phyloP scores from a whole-genome alignment of 2,797 vertebrate genomes.

The Molossus alvarezi region DNA sequence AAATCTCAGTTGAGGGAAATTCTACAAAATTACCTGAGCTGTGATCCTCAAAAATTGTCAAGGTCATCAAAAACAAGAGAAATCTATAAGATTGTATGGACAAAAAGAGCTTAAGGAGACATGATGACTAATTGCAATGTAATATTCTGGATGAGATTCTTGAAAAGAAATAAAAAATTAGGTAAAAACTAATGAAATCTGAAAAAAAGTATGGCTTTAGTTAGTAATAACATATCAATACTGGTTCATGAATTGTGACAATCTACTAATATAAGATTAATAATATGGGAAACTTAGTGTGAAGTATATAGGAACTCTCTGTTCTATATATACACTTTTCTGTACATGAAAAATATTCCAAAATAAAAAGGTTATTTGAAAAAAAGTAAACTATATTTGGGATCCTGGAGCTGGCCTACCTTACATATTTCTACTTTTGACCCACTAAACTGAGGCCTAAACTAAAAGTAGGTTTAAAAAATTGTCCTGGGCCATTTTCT shows the following conservation, averaged over 20 bases:
- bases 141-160: background rate
- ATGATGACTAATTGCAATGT: background rate
- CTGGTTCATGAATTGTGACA: background rate
- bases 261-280: background rate
- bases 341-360: background rate
- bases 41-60: background rate
- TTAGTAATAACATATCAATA: background rate
- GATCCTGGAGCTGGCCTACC: background rate
- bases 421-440: background rate
- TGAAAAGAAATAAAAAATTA: background rate
- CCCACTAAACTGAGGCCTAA: background rate
- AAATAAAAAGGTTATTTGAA: background rate
- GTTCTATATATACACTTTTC: background rate
- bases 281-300: background rate
- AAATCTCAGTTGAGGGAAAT: background rate
- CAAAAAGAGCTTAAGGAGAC: background rate
- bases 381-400: background rate
- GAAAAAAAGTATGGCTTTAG: background rate
- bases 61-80: background rate
- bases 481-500: background rate
- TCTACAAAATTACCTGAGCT: background rate
- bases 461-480: background rate
- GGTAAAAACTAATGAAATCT: background rate
- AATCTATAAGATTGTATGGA: background rate
- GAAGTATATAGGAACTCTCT: background rate